phyloP scores from a whole-genome alignment of 1,140 invertebrate genomes.

The Diorhabda sublineata region DNA sequence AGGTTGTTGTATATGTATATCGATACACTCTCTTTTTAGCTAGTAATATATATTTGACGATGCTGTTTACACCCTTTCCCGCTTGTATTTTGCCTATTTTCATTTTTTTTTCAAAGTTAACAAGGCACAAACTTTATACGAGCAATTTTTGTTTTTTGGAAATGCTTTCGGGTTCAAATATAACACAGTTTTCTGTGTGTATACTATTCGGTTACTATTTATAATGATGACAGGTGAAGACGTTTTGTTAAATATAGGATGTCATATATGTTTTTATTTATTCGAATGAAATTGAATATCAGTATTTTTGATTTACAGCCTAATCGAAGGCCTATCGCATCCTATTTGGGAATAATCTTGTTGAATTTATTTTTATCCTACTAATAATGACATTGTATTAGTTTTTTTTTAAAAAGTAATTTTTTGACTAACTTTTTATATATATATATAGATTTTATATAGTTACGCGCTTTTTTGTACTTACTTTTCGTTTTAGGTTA shows the following conservation, averaged over 20 bases:
- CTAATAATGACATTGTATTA: too few species aligned
- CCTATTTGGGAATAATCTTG: not conserved
- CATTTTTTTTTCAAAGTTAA: conserved; percentile 11
- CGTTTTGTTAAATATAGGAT: too few species aligned
- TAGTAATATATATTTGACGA: conserved; percentile 23
- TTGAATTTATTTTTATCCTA: not conserved
- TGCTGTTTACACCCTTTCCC: conserved; percentile 24
- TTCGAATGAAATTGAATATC: not conserved
- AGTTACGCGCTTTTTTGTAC: conserved; percentile 26
- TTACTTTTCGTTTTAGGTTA: conserved; percentile 28
- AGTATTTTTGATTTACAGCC: conserved; percentile 10
- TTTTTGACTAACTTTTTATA: too few species aligned
- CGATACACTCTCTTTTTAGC: conserved; percentile 26
- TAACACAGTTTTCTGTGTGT: too few species aligned
- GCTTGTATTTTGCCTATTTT: conserved; percentile 22
- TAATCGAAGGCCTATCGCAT: conserved; percentile 8
- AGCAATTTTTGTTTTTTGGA: conserved; percentile 7
- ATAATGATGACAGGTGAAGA: too few species aligned
- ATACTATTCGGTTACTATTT: too few species aligned
- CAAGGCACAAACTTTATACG: conserved; percentile 21
- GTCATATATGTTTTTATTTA: too few species aligned
- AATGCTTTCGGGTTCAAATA: not conserved
- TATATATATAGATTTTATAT: conserved; percentile 8
- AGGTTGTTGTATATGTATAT: conserved; percentile 37
- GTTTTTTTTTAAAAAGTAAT: too few species aligned